A percentile compares a stretch with the other conserved stretches of the same genome.
Evolutionary conservation across 1,140 invertebrate genomes (phyloP).

Genomic region (Stegodyphus mimosarum): DNA sequence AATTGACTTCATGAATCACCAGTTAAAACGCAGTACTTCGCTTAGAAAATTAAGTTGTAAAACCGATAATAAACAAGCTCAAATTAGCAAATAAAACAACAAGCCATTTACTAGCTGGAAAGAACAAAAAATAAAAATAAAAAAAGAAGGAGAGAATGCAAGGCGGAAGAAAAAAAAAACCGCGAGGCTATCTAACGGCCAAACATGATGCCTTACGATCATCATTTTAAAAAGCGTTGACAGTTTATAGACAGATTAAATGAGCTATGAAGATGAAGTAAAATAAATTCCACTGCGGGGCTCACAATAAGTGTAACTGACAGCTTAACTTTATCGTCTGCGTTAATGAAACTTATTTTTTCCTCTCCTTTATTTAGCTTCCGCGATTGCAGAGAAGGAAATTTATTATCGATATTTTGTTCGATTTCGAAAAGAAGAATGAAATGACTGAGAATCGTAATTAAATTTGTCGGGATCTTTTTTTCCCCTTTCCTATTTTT

Average conservation of each 20-base stretch:
- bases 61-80: too few relatives aligned
- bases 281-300: conserved; percentile 9
- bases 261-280: conserved; percentile 17
- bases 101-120: too few relatives aligned
- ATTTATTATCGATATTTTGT: neutral
- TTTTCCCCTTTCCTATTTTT: too few relatives aligned
- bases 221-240: neutral
- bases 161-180: too few relatives aligned
- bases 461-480: neutral
- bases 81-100: too few relatives aligned
- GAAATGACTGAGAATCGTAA: neutral
- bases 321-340: conserved; percentile 10
- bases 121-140: too few relatives aligned
- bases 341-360: conserved; percentile 9
- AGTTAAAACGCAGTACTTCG: too few relatives aligned
- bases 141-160: too few relatives aligned
- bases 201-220: too few relatives aligned
- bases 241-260: conserved; percentile 37
- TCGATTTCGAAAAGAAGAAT: neutral
- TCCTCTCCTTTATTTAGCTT: neutral
- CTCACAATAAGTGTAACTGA: neutral
- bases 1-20: too few relatives aligned
- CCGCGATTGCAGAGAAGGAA: neutral
- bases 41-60: too few relatives aligned
- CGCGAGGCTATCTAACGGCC: too few relatives aligned